phyloP scores from a whole-genome alignment of 1,140 invertebrate genomes.

The Planococcus citri region DNA sequence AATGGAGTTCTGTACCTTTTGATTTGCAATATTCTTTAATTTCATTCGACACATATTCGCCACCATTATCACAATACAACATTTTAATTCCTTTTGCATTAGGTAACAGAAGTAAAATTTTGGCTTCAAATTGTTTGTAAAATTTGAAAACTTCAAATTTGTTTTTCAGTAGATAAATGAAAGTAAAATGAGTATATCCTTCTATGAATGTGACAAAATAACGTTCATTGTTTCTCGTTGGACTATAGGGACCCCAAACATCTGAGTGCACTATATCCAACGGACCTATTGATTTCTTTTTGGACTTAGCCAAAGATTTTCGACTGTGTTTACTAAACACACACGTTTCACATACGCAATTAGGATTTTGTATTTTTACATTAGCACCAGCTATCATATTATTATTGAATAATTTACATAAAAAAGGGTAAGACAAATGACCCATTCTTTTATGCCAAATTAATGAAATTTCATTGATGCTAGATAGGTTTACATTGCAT shows the following conservation, averaged over 20 bases:
- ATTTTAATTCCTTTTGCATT: conserved; percentile 4
- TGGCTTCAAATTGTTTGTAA: conserved; percentile 21
- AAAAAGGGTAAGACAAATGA: neutral
- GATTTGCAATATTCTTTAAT: conserved; percentile 27
- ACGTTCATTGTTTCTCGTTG: conserved; percentile 29
- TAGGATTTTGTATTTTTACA: neutral
- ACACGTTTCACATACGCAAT: conserved; percentile 7
- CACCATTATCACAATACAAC: conserved; percentile 24
- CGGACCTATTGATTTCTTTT: conserved; percentile 26
- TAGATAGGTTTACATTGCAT: no score
- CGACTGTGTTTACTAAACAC: conserved; percentile 1
- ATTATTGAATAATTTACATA: neutral
- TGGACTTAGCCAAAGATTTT: conserved; percentile 27
- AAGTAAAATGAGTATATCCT: conserved; percentile 32
- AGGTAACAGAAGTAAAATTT: neutral
- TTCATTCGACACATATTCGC: conserved; percentile 23
- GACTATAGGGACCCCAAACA: conserved; percentile 32
- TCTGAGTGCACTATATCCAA: conserved; percentile 32
- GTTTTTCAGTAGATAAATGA: conserved; percentile 27
- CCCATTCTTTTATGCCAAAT: conserved; percentile 14
- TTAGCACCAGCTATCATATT: neutral
- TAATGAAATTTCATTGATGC: no score
- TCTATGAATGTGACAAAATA: conserved; percentile 35
- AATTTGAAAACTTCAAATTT: conserved; percentile 21
- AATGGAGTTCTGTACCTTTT: conserved; percentile 30